Evolutionary conservation across 1,140 invertebrate species (phyloP), one percentile per base, ranked within the genome.

Genomic region (Conopomorpha cramerella): DNA sequence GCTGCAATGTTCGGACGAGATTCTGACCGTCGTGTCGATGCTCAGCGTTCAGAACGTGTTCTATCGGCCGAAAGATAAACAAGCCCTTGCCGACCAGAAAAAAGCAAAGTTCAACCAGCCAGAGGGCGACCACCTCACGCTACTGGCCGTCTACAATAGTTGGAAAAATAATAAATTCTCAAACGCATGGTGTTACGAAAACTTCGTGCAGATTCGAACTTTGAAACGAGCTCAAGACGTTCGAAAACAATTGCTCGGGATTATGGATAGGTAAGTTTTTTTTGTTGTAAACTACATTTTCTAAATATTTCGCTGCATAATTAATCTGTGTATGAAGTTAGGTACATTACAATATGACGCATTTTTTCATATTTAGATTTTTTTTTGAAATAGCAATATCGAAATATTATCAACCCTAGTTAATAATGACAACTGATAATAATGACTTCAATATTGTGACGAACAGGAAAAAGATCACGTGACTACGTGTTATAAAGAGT

Each of bases 141-240:
- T 99, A 8, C 70, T 99, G n/a, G 93, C 96, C 0, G 96, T 99
- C 2, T 99, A 98, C 65, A 99, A 99, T 63, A 96, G 96, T 14
- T 99, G 98, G 98, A 95, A 95, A 59, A 98, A 98, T 58, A 98
- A 99, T 68, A 98, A 99, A 64, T 99, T 98, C 73, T 96, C 93
- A 1, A 97, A 95, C 67, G 93, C 95, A 0, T 99, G 97, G 98
- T 99, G 97, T 71, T 98, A 97, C 63, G 97, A 99, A 67, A 99
- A 99, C 78, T 99, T 99, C 78, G 94, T 99, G 4, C 98, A 99
- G 79, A 95, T 96, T 17, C 77, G 97, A 13, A 99, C 96, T 0
- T 71, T 99, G 18, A 99, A 99, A 76, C 80, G 96, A 35, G 95
- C 97, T 0, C 96, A 99, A 74, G 98, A 99, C 80, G 96, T 99